A percentile compares a stretch with the other conserved stretches of the same genome.
phyloP scores from a whole-genome alignment of 2,888 invertebrate genomes.

The Glaucopsyche alexis region DNA sequence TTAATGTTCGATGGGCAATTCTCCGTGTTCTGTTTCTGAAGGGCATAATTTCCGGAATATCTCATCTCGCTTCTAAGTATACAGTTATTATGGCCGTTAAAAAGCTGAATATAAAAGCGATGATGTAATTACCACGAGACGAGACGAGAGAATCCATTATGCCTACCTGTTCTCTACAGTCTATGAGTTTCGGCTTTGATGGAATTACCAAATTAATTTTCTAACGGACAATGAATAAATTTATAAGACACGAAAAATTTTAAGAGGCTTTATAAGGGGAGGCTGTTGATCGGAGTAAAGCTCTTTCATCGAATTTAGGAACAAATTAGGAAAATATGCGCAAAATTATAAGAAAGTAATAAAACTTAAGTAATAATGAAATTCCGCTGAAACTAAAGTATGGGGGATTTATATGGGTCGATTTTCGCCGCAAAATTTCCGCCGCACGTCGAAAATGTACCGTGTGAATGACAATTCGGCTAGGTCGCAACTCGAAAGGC shows the following conservation, averaged over 20 bases:
- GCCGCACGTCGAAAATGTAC: no score
- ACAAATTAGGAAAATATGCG: background rate
- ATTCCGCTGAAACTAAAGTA: background rate
- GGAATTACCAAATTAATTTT: conserved; percentile 23
- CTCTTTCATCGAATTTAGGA: background rate
- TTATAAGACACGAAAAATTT: conserved; percentile 19
- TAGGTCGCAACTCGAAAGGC: no score
- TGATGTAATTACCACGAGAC: conserved; percentile 4
- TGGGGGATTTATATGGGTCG: no score
- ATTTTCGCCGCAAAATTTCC: no score
- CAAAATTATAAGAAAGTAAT: background rate
- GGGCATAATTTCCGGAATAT: background rate
- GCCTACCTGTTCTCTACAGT: conserved; percentile 1
- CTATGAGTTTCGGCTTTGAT: conserved; percentile 16
- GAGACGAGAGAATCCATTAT: conserved; percentile 13
- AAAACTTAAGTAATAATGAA: background rate
- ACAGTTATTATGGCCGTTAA: conserved; percentile 11
- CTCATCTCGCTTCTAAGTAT: background rate
- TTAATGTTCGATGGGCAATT: background rate
- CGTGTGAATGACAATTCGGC: no score
- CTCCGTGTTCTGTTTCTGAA: background rate
- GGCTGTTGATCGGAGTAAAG: background rate
- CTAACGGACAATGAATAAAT: conserved; percentile 23
- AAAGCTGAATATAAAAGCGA: conserved; percentile 16
- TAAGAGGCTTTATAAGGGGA: background rate